Conservation (phyloP, 2,113 vertebrate genomes). For the Platysteira castanea region DNA sequence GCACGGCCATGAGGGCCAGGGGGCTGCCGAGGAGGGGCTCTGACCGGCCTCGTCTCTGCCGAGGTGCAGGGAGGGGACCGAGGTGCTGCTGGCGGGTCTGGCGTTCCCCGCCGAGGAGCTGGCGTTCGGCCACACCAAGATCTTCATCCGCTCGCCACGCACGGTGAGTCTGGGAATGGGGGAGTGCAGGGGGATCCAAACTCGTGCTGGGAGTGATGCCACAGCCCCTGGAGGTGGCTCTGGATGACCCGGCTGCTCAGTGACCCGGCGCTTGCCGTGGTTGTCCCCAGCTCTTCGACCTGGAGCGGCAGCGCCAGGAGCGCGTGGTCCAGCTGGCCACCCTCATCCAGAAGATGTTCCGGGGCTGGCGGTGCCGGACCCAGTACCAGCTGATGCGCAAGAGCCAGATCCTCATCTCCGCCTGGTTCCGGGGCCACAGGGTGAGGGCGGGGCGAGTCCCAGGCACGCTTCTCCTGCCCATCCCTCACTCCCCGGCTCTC, state of each 20-base stretch:
- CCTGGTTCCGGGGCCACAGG: constrained; percentile 73
- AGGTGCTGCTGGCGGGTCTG: constrained; percentile 57
- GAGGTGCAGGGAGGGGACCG: constrained; percentile 25
- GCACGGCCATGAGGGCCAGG: fast-evolving
- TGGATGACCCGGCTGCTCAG: background rate
- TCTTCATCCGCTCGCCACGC: constrained; percentile 77
- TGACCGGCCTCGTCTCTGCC: fast-evolving
- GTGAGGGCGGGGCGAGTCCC: constrained; percentile 12
- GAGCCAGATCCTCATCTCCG: constrained; percentile 77
- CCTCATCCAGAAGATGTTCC: constrained; percentile 72
- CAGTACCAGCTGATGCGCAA: constrained; percentile 74
- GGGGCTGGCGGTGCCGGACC: constrained; percentile 73
- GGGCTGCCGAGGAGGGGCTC: background rate
- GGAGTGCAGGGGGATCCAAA: fast-evolving
- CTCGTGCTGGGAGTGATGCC: fast-evolving
- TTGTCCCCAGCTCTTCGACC: constrained; percentile 71
- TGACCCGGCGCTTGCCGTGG: fast-evolving
- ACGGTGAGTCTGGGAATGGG: constrained; percentile 54
- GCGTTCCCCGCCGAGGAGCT: constrained; percentile 46
- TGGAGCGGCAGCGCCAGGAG: constrained; percentile 68
- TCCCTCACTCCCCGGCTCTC: background rate
- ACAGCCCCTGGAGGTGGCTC: background rate
- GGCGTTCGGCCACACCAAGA: constrained; percentile 74
- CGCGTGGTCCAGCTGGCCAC: constrained; percentile 59
- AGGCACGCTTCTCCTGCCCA: fast-evolving